Conservation (phyloP, 2,113 vertebrate genomes). For the Esox niger region DNA sequence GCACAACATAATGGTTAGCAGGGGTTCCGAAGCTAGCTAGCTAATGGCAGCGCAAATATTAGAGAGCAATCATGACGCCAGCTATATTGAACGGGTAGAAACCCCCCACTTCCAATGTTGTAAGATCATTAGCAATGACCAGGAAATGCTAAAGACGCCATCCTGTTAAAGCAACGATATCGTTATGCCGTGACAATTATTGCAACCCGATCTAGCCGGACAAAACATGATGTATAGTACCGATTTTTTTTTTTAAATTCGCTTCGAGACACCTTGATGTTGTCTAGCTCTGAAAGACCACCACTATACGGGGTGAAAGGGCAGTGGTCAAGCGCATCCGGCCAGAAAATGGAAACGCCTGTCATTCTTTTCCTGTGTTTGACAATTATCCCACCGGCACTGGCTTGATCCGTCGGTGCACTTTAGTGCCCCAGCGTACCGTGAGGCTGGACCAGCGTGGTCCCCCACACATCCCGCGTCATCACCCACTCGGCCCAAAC, state of each 20-base stretch:
- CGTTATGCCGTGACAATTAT: too few species aligned
- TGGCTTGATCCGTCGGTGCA: background rate
- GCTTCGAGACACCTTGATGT: too few species aligned
- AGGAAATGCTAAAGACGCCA: background rate
- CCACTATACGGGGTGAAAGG: too few species aligned
- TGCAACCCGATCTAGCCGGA: background rate
- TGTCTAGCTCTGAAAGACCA: too few species aligned
- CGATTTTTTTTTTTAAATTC: too few species aligned
- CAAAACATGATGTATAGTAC: background rate
- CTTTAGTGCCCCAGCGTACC: background rate
- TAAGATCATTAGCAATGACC: background rate
- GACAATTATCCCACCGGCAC: background rate
- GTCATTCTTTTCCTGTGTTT: too few species aligned
- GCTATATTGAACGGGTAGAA: conserved; percentile 15
- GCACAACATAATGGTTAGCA: conserved; percentile 47
- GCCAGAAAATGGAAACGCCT: too few species aligned
- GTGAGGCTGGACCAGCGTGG: background rate
- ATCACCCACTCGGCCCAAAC: background rate
- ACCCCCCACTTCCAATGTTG: background rate
- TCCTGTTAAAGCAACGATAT: background rate
- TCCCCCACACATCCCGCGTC: background rate
- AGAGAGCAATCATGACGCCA: conserved; percentile 26
- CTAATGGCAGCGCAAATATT: conserved; percentile 1
- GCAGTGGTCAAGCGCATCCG: too few species aligned
- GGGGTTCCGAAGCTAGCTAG: conserved; percentile 30